These are phyloP conservation scores for Microcebus jonahi DNA, from an alignment of 2,113 vertebrate genomes.

Conservation along the genomic window DNA sequence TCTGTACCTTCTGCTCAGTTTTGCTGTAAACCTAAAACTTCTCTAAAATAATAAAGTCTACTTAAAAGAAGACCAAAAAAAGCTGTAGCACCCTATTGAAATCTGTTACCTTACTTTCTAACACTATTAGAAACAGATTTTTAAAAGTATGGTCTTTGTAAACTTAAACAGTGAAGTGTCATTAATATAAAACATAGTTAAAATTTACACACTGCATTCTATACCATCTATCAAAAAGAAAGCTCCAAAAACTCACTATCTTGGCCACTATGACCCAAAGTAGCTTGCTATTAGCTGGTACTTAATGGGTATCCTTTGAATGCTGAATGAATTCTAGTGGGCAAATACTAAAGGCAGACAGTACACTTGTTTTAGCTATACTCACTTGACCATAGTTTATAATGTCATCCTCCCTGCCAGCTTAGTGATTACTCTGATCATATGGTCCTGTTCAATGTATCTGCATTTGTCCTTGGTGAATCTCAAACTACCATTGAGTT, in stretches of 20 bases:
- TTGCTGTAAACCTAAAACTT: neutral
- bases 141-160: neutral
- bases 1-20: neutral
- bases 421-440: conserved; percentile 53
- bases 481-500: conserved; percentile 79
- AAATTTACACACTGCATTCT: neutral
- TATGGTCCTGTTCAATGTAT: conserved; percentile 7
- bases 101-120: neutral
- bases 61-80: neutral
- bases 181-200: neutral
- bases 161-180: neutral
- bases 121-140: neutral
- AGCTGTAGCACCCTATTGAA: neutral
- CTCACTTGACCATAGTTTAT: conserved; percentile 53
- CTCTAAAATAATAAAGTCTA: neutral
- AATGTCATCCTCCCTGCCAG: conserved; percentile 63
- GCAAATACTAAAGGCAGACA: neutral
- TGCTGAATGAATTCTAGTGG: neutral
- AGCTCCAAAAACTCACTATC: neutral
- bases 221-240: neutral
- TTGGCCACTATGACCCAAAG: neutral
- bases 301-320: neutral
- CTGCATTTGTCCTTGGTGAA: conserved; percentile 66
- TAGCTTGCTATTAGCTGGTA: neutral
- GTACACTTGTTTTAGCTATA: conserved; percentile 44